phyloP scores from a whole-genome alignment of 2,888 invertebrate species.

The Ceraclea dissimilis region DNA sequence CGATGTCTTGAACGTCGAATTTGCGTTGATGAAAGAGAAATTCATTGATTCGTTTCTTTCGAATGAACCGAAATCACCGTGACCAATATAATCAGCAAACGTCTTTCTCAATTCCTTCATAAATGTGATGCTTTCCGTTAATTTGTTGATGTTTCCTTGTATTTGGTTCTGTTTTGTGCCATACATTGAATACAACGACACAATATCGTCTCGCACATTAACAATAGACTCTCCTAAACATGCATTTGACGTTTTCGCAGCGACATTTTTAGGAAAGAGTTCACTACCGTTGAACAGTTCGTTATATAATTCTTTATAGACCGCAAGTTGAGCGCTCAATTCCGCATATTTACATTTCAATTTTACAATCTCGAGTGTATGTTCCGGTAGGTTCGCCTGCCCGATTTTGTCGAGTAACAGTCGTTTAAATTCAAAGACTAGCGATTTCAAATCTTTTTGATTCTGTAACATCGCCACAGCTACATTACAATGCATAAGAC shows the following conservation, averaged over 20 bases:
- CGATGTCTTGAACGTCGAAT: conserved; percentile 11
- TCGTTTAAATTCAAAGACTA: conserved; percentile 3
- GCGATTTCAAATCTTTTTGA: conserved; percentile 1
- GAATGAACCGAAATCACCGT: conserved; percentile 1
- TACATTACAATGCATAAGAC: conserved; percentile 11
- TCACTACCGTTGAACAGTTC: neutral
- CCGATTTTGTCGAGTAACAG: conserved; percentile 7
- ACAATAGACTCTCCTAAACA: conserved; percentile 9
- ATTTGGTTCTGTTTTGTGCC: conserved; percentile 5
- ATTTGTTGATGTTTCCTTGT: conserved; percentile 8
- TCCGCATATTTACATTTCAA: conserved; percentile 14
- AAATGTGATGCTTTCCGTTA: conserved; percentile 9
- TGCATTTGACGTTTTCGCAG: neutral
- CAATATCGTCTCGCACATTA: conserved; percentile 9
- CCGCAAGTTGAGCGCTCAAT: conserved; percentile 4
- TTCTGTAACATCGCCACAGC: conserved; percentile 5
- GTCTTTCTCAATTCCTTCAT: conserved; percentile 14
- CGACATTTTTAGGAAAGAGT: neutral
- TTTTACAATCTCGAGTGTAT: conserved; percentile 7
- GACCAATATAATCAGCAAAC: conserved; percentile 11
- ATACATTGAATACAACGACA: conserved; percentile 6
- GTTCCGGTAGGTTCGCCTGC: neutral
- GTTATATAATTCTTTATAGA: neutral
- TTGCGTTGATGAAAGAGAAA: conserved; percentile 6
- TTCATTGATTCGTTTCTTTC: conserved; percentile 8